Evolutionary conservation across 92 coral and sea anemone species (phyloP).

Genomic region (Desmophyllum pertusum): DNA sequence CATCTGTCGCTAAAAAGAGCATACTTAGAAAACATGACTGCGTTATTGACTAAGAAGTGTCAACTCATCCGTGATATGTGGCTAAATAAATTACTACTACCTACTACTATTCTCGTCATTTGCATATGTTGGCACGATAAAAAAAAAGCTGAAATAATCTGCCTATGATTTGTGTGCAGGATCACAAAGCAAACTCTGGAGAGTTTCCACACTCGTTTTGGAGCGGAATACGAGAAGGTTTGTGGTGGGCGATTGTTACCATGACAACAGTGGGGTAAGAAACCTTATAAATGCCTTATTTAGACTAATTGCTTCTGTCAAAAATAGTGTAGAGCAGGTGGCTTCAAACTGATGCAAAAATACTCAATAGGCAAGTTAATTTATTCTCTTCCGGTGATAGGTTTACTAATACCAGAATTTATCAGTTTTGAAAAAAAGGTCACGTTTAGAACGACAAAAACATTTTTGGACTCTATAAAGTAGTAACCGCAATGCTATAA

Average conservation of each 20-base stretch:
- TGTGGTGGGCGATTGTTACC: constrained; percentile 29
- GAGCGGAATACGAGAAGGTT: neutral
- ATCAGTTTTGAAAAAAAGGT: no score
- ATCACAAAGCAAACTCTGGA: constrained; percentile 20
- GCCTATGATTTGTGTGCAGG: neutral
- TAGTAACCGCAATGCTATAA: no score
- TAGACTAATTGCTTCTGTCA: neutral
- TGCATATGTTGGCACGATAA: neutral
- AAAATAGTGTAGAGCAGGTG: neutral
- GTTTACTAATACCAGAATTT: no score
- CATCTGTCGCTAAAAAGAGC: neutral
- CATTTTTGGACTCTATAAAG: no score
- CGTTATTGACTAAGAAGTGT: no score
- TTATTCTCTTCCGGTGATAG: no score
- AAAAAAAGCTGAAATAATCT: neutral
- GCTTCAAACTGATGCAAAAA: neutral
- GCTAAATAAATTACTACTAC: no score
- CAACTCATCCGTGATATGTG: no score
- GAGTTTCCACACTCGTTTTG: constrained; percentile 13
- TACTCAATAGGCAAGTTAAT: neutral
- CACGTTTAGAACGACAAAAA: neutral
- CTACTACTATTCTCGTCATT: neutral
- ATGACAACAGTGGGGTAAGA: constrained; percentile 28
- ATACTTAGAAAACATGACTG: no score
- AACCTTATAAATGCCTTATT: neutral